Percentiles rank a stretch among this genome's conserved stretches.
These are phyloP conservation scores for Rana temporaria DNA, from an alignment of 2,113 vertebrate species.

Conservation along the genomic window DNA sequence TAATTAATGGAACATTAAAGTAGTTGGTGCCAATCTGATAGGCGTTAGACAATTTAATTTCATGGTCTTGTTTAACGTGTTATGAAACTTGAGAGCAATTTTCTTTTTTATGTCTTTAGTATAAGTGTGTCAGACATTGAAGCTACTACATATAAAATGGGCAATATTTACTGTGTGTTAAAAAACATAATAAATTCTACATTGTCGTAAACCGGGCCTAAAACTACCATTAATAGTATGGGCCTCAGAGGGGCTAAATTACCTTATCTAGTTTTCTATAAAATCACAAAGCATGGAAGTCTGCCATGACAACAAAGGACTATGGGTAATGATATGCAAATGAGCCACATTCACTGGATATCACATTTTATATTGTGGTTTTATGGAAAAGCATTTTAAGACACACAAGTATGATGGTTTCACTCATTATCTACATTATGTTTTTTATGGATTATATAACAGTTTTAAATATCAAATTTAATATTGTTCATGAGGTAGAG, in stretches of 20 bases:
- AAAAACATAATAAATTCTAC: not conserved
- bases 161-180: not conserved
- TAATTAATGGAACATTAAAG: not conserved
- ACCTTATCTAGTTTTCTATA: conserved; percentile 5
- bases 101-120: not conserved
- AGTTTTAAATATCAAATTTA: too few species aligned
- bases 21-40: conserved; percentile 13
- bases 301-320: not conserved
- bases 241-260: not conserved
- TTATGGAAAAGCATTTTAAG: not conserved
- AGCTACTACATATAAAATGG: not conserved
- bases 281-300: conserved; percentile 12
- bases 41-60: conserved; percentile 12
- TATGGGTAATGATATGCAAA: conserved; percentile 22
- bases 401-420: not conserved
- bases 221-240: not conserved
- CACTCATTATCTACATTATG: not conserved
- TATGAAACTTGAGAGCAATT: conserved; percentile 13
- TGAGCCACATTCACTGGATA: conserved; percentile 1
- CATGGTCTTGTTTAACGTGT: conserved; percentile 18
- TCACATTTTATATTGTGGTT: not conserved
- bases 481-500: too few species aligned
- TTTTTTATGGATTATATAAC: too few species aligned
- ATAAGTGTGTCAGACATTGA: conserved; percentile 7
- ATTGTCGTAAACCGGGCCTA: not conserved